Conservation (phyloP, 2,113 vertebrate species). For the Helogale parvula region DNA sequence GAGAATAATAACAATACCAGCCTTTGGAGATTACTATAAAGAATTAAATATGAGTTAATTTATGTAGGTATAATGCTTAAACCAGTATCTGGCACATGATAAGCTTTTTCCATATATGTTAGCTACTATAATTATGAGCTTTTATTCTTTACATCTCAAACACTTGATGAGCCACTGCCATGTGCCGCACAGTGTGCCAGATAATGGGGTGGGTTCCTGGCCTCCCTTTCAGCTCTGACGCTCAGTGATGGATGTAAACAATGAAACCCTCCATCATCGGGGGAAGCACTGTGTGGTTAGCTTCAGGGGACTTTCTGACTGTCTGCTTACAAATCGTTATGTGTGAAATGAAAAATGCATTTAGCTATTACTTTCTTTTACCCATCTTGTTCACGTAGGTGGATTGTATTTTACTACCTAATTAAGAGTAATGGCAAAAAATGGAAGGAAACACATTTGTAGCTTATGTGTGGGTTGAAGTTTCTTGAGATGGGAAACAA, state of each 20-base stretch:
- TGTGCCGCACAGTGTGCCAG: constrained; percentile 10
- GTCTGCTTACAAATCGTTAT: constrained; percentile 52
- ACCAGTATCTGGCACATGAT: background rate
- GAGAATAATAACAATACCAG: background rate
- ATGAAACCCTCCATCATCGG: background rate
- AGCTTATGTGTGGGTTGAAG: constrained; percentile 65
- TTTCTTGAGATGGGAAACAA: constrained; percentile 59
- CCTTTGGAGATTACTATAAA: background rate
- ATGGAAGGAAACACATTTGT: constrained; percentile 58
- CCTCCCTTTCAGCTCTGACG: background rate
- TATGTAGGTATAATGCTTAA: background rate
- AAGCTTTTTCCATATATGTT: background rate
- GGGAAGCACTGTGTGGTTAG: constrained; percentile 36
- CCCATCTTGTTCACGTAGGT: constrained; percentile 72
- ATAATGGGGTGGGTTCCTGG: background rate
- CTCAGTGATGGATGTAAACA: constrained; percentile 29
- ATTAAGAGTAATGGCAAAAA: constrained; percentile 72
- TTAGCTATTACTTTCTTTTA: constrained; percentile 74
- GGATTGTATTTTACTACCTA: constrained; percentile 76
- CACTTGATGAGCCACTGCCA: background rate
- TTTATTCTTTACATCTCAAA: constrained; percentile 26
- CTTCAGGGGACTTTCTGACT: constrained; percentile 55
- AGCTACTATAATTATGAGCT: background rate
- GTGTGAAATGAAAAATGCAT: constrained; percentile 76
- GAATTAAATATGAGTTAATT: background rate